Evolutionary conservation across 2,888 invertebrate genomes (phyloP).

Genomic region (Baronia brevicornis): DNA sequence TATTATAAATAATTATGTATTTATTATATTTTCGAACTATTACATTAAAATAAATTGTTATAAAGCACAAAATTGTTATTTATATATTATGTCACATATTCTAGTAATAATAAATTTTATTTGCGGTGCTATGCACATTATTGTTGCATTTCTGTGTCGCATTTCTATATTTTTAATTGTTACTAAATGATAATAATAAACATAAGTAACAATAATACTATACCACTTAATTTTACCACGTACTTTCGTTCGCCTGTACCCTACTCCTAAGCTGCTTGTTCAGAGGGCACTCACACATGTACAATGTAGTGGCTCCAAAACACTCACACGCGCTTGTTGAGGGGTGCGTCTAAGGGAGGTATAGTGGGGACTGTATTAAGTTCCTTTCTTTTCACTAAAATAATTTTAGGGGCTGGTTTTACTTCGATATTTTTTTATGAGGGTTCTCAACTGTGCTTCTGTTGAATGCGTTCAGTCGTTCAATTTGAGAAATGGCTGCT

Average conservation of each 20-base stretch:
- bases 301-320: constrained; percentile 22
- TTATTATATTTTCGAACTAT: too few relatives aligned
- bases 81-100: too few relatives aligned
- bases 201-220: background rate
- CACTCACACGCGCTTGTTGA: constrained; percentile 29
- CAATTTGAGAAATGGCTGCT: constrained; percentile 66
- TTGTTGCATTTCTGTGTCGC: too few relatives aligned
- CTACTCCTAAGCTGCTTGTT: constrained; percentile 59
- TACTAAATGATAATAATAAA: too few relatives aligned
- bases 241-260: constrained; percentile 38
- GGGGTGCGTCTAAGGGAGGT: constrained; percentile 63
- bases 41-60: too few relatives aligned
- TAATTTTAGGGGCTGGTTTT: constrained; percentile 75
- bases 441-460: constrained; percentile 46
- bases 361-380: constrained; percentile 74
- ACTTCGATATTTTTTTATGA: constrained; percentile 69
- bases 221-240: background rate
- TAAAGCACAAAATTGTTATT: too few relatives aligned
- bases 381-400: constrained; percentile 76
- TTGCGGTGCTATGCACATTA: too few relatives aligned
- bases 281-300: constrained; percentile 56
- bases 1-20: too few relatives aligned
- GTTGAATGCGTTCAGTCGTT: constrained; percentile 53
- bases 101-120: too few relatives aligned
- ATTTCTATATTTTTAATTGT: too few relatives aligned